Conservation (phyloP, 2,113 vertebrate species). For the Rhynchopsitta pachyrhyncha region DNA sequence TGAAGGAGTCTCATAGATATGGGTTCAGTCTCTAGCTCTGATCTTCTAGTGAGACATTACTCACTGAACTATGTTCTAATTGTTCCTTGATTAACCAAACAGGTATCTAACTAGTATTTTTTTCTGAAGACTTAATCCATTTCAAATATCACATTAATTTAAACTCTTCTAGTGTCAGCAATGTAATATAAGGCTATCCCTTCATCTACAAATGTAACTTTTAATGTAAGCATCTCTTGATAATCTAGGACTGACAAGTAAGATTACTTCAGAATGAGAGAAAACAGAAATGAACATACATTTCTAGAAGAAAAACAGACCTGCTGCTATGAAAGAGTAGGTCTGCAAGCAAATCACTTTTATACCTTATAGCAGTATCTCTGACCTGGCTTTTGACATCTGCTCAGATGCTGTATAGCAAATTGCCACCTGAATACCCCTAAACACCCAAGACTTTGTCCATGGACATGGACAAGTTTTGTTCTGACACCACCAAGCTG, state of each 20-base stretch:
- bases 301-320: not conserved
- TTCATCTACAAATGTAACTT: not conserved
- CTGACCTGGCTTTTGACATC: fast-evolving
- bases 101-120: not conserved
- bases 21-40: not conserved
- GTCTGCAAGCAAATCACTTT: not conserved
- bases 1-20: not conserved
- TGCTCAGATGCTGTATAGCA: not conserved
- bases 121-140: not conserved
- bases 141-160: not conserved
- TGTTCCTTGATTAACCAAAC: not conserved
- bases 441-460: not conserved
- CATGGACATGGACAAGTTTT: not conserved
- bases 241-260: not conserved
- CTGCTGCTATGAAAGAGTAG: not conserved
- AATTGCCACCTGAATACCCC: not conserved
- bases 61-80: not conserved
- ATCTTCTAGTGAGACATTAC: not conserved
- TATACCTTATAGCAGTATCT: not conserved
- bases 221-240: not conserved
- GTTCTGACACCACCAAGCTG: not conserved
- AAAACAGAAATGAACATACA: not conserved
- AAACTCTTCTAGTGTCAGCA: not conserved
- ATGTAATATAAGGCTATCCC: not conserved
- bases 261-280: not conserved